Evolutionary conservation across 2,113 vertebrate genomes (phyloP).

Genomic region (Pogona vitticeps): DNA sequence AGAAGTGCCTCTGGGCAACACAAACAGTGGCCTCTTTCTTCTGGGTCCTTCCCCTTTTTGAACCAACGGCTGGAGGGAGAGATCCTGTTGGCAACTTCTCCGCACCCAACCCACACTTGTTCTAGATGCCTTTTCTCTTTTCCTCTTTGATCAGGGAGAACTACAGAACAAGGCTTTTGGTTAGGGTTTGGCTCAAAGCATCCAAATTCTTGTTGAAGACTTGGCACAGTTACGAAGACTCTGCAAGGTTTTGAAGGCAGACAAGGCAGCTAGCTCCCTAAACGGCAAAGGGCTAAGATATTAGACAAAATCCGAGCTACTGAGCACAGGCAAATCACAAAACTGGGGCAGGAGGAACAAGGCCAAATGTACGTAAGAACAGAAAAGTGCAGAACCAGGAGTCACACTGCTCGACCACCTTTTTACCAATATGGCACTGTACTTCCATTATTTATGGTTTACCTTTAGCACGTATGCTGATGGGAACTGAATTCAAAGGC

Average conservation of each 20-base stretch:
- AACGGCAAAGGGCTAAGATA: not conserved
- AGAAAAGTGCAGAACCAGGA: no score
- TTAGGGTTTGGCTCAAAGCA: not conserved
- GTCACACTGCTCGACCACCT: no score
- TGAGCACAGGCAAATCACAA: not conserved
- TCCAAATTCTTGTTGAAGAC: fast-evolving
- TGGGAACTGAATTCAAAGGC: no score
- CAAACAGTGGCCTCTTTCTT: not conserved
- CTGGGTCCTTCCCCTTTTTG: constrained; percentile 26
- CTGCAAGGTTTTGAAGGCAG: fast-evolving
- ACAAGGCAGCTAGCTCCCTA: fast-evolving
- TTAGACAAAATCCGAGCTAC: fast-evolving
- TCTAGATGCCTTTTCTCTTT: not conserved
- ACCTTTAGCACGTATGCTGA: no score
- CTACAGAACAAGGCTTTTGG: not conserved
- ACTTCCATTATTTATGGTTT: no score
- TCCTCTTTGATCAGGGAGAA: fast-evolving
- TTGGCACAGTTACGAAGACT: fast-evolving
- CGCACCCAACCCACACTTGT: constrained; percentile 24
- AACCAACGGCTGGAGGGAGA: not conserved
- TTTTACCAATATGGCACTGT: no score
- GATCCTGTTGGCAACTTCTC: constrained; percentile 47
- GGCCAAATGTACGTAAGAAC: fast-evolving
- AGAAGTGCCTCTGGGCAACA: not conserved
- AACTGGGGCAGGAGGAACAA: fast-evolving